phyloP scores from a whole-genome alignment of 1,140 invertebrate species.

The Cydia fagiglandana region DNA sequence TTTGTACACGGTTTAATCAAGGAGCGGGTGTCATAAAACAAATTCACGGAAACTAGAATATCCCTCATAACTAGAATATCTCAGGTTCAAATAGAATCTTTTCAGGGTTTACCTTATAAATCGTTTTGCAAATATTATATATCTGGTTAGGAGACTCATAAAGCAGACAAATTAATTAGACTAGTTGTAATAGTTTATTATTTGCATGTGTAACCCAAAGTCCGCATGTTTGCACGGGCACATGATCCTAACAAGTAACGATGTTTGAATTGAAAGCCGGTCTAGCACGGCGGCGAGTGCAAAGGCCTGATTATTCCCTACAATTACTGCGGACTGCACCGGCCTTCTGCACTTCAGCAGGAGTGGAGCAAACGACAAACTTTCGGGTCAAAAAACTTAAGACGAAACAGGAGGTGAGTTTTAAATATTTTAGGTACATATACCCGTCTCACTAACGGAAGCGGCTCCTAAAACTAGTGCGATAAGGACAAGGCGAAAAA shows the following conservation, averaged over 20 bases:
- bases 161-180: not conserved
- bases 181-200: not conserved
- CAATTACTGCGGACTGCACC: slow-evolving; percentile 24
- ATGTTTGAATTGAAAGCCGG: slow-evolving; percentile 13
- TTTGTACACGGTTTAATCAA: too few relatives aligned
- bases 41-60: too few relatives aligned
- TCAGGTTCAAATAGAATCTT: too few relatives aligned
- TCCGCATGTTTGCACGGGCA: not conserved
- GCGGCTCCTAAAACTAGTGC: too few relatives aligned
- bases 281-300: slow-evolving; percentile 3
- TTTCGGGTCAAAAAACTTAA: not conserved
- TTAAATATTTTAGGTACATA: too few relatives aligned
- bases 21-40: too few relatives aligned
- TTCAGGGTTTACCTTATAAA: too few relatives aligned
- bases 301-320: slow-evolving; percentile 27
- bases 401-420: too few relatives aligned
- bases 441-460: too few relatives aligned
- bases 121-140: not conserved
- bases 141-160: not conserved
- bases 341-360: slow-evolving; percentile 5
- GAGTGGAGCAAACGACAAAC: slow-evolving; percentile 10
- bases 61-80: too few relatives aligned
- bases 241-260: not conserved
- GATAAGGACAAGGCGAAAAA: too few relatives aligned
- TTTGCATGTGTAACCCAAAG: too few relatives aligned